Base-by-base conservation (phyloP, 2,113 vertebrate genomes). In the Carassius gibelio region DNA sequence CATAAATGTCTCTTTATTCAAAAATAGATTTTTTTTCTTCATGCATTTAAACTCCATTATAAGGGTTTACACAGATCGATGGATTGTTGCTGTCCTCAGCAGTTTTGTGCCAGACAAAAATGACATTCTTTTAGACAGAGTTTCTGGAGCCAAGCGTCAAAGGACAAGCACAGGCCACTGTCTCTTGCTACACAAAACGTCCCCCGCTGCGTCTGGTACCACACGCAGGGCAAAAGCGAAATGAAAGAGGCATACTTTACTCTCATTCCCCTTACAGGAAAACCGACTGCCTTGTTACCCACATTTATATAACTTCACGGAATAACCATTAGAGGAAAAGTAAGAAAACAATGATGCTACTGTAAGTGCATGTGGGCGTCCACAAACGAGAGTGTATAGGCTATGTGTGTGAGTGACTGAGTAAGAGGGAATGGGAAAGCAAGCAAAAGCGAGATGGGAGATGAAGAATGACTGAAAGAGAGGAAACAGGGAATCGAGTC, bases 131-230 rank as follows among this genome's bases (percentile, higher is more conserved):
- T 76, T 64, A 75, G 30, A 45, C 74, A 72, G 52, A 59, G 77
- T 11, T 50, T 48, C 23, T 79, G 68, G 50, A 57, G 45, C 6
- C 26, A 61, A 36, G 68, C 48, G 74, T 74, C 61, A 75, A 84
- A 81, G 38, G 23, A 76, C 71, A 57, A 72, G 79, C 83, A 88
- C 72, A 85, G 84, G 84, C 72, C 75, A 82, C 66, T 14, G 83
- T 85, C 80, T 88, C 64, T 42, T 74, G 61, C 55, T 52, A 19
- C 59, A 78, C 52, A 84, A 83, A 87, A 68, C 71, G 85, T 84
- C 52, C 78, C 76, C 82, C 61, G 74, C 88, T 66, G 84, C 68
- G 82, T 48, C 85, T 87, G 85, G 79, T 75, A 88, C 85, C 83
- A 83, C 23, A 79, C 83, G 81, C 76, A 71, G 69, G 76, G 84